Conservation (phyloP, 2,888 invertebrate genomes). For the Caenorhabditis doughertyi region DNA sequence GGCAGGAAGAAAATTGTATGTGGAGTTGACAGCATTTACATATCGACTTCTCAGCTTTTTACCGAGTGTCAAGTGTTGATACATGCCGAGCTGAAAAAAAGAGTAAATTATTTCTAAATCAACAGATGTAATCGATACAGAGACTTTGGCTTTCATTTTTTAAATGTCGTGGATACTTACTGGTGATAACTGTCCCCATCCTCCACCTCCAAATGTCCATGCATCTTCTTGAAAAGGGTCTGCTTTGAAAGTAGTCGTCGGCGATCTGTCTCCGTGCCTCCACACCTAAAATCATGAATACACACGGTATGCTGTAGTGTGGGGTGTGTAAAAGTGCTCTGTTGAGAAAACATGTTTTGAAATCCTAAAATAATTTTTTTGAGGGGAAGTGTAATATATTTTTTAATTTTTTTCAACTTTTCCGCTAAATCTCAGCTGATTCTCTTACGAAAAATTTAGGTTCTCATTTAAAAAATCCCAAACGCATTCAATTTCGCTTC, state of each 20-base stretch:
- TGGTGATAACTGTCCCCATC: slow-evolving; percentile 72
- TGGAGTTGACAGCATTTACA: slow-evolving; percentile 83
- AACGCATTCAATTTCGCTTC: too few relatives aligned
- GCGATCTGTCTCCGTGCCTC: slow-evolving; percentile 79
- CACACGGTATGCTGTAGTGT: too few relatives aligned
- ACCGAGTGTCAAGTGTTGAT: slow-evolving; percentile 88
- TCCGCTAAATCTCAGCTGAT: too few relatives aligned
- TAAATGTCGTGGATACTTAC: slow-evolving; percentile 14
- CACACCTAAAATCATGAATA: slow-evolving; percentile 71
- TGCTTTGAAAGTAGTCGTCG: slow-evolving; percentile 62
- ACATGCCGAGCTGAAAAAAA: slow-evolving; percentile 60
- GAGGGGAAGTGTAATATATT: too few relatives aligned
- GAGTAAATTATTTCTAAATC: too few relatives aligned
- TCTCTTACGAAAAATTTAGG: too few relatives aligned
- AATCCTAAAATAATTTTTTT: too few relatives aligned
- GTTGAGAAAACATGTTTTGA: too few relatives aligned
- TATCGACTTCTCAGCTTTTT: slow-evolving; percentile 89
- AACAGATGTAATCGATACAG: too few relatives aligned
- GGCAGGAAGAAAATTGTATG: slow-evolving; percentile 84
- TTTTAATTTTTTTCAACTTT: background rate
- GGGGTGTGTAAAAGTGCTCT: too few relatives aligned
- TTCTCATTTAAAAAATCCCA: too few relatives aligned
- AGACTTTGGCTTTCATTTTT: background rate
- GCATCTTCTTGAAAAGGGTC: slow-evolving; percentile 66
- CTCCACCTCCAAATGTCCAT: slow-evolving; percentile 74